Percentiles rank a stretch among this genome's conserved stretches.
Evolutionary conservation across 2,888 invertebrate genomes (phyloP).

Genomic region (Acleris holmiana): DNA sequence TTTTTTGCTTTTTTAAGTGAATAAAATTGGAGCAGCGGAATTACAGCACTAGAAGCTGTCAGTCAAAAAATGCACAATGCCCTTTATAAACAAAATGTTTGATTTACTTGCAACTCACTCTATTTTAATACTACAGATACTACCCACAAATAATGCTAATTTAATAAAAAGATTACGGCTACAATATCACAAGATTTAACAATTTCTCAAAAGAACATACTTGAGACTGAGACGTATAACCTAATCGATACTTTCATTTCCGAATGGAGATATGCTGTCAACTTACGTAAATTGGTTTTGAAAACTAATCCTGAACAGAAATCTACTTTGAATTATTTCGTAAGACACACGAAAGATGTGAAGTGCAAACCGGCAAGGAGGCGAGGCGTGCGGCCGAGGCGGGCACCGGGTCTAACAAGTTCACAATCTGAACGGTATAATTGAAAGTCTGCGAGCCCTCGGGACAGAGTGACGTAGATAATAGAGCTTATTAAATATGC

Average conservation of each 20-base stretch:
- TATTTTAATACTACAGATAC: too few species aligned
- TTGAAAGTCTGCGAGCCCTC: slow-evolving; percentile 65
- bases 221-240: too few species aligned
- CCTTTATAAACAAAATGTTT: too few species aligned
- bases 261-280: slow-evolving; percentile 20
- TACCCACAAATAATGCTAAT: too few species aligned
- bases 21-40: not conserved
- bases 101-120: too few species aligned
- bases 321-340: slow-evolving; percentile 29
- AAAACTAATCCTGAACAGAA: slow-evolving; percentile 37
- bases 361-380: slow-evolving; percentile 28
- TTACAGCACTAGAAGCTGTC: not conserved
- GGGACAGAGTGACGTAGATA: slow-evolving; percentile 64
- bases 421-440: slow-evolving; percentile 58
- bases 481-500: slow-evolving; percentile 74
- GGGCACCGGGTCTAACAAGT: slow-evolving; percentile 45
- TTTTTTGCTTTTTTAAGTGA: too few species aligned
- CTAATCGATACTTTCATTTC: too few species aligned
- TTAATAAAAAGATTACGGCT: too few species aligned
- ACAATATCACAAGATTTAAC: too few species aligned
- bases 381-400: slow-evolving; percentile 32
- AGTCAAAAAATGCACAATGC: too few species aligned
- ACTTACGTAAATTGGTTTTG: slow-evolving; percentile 27
- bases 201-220: too few species aligned
- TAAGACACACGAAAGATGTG: slow-evolving; percentile 35